A percentile compares a stretch with the other conserved stretches of the same genome.
phyloP scores from a whole-genome alignment of 2,888 invertebrate species.

The Phrixothrix hirtus region DNA sequence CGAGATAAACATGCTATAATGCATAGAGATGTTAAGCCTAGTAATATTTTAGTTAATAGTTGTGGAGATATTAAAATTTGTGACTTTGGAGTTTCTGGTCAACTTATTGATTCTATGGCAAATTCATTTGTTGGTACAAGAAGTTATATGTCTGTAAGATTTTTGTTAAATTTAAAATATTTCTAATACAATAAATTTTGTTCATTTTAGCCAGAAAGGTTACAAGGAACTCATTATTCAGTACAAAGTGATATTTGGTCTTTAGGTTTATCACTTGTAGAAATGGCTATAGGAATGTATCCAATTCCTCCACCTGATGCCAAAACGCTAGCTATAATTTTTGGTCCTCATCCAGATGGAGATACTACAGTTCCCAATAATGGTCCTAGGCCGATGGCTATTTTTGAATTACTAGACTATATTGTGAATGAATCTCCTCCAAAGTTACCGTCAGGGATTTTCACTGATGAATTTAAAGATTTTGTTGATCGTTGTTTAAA shows the following conservation, averaged over 20 bases:
- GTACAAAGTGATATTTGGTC: slow-evolving; percentile 99
- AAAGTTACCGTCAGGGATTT: slow-evolving; percentile 88
- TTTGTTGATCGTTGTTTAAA: slow-evolving; percentile 95
- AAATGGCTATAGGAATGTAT: slow-evolving; percentile 98
- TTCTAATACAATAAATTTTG: too few species aligned
- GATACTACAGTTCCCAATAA: slow-evolving; percentile 75
- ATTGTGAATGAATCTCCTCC: slow-evolving; percentile 99
- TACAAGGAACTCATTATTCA: slow-evolving; percentile 97
- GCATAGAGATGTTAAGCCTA: slow-evolving; percentile 97
- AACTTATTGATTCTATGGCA: slow-evolving; percentile 99
- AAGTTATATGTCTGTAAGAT: slow-evolving; percentile 99
- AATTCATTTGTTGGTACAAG: slow-evolving; percentile 99
- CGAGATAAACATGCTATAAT: slow-evolving; percentile 96
- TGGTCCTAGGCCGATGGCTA: slow-evolving; percentile 92
- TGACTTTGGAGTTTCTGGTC: slow-evolving; percentile 99
- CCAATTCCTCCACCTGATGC: slow-evolving; percentile 97
- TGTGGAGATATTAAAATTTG: slow-evolving; percentile 99
- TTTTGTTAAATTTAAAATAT: too few species aligned
- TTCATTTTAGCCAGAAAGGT: slow-evolving; percentile 84
- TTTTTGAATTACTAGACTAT: slow-evolving; percentile 97
- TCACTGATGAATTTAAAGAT: slow-evolving; percentile 90
- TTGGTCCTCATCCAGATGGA: slow-evolving; percentile 67
- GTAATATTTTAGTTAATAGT: slow-evolving; percentile 97
- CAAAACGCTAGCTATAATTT: slow-evolving; percentile 80
- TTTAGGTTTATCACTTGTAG: slow-evolving; percentile 93